These are phyloP conservation scores for Temnothorax ravouxi DNA, from an alignment of 2,888 invertebrate species.

Conservation along the genomic window DNA sequence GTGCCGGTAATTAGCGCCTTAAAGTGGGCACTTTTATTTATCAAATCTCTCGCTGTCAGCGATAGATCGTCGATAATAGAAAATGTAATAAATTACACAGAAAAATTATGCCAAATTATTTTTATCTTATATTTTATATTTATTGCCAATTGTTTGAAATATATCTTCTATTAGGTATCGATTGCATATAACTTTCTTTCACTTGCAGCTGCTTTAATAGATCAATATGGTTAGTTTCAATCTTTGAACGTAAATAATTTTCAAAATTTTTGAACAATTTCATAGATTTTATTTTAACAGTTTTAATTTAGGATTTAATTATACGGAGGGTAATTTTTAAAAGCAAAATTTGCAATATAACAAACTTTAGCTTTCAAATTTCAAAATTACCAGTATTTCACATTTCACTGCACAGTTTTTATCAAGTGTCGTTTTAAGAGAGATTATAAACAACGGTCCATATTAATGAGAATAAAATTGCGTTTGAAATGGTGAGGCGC, in stretches of 20 bases:
- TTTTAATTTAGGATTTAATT: background rate
- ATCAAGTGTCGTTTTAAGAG: background rate
- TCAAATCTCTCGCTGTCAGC: slow-evolving; percentile 45
- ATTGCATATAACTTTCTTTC: background rate
- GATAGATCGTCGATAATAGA: slow-evolving; percentile 35
- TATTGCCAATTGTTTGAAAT: background rate
- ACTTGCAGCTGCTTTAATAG: background rate
- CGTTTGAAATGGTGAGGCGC: slow-evolving; percentile 22
- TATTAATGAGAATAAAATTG: slow-evolving; percentile 50
- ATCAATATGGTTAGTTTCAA: background rate
- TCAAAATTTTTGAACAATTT: background rate
- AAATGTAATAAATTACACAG: slow-evolving; percentile 41
- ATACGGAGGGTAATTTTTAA: background rate
- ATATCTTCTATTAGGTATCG: background rate
- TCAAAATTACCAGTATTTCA: background rate
- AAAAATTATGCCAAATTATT: slow-evolving; percentile 27
- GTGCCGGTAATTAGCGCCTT: slow-evolving; percentile 32
- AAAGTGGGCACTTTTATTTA: slow-evolving; percentile 41
- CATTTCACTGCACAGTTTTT: background rate
- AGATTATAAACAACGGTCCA: slow-evolving; percentile 1
- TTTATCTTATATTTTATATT: background rate
- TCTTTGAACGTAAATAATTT: background rate
- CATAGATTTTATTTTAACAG: background rate
- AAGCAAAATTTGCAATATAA: background rate
- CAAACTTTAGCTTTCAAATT: background rate